Evolutionary conservation across 2,797 vertebrate species (phyloP).

Genomic region (Melanogrammus aeglefinus): DNA sequence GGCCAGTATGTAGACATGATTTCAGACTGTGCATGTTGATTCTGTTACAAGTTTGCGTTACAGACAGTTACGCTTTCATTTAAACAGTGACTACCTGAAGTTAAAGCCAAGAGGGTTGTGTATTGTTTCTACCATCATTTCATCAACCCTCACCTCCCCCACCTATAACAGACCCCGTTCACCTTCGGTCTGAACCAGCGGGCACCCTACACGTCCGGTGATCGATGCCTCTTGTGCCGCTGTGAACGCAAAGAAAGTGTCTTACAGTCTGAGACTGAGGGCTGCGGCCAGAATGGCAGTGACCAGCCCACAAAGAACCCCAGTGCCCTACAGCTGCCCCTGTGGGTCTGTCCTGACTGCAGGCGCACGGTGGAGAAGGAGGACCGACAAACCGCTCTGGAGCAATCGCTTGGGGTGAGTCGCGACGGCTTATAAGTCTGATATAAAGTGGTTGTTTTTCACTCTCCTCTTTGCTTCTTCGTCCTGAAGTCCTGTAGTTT

Average conservation of each 20-base stretch:
- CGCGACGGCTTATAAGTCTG: background rate
- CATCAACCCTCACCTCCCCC: background rate
- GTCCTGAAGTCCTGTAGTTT: background rate
- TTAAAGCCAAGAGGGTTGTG: background rate
- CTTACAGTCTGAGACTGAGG: slow-evolving; percentile 76
- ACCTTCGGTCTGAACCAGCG: slow-evolving; percentile 94
- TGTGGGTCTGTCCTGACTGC: slow-evolving; percentile 97
- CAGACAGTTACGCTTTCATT: background rate
- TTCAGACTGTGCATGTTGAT: background rate
- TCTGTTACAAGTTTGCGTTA: background rate
- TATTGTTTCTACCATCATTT: background rate
- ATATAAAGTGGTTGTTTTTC: background rate
- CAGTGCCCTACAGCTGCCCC: slow-evolving; percentile 88
- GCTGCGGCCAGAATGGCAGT: slow-evolving; percentile 78
- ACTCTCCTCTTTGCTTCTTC: background rate
- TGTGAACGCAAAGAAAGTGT: slow-evolving; percentile 88
- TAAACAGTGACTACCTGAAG: background rate
- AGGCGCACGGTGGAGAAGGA: slow-evolving; percentile 92
- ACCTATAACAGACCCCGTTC: slow-evolving; percentile 83
- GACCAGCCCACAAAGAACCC: slow-evolving; percentile 82
- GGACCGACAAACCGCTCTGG: slow-evolving; percentile 81
- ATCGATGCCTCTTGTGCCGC: slow-evolving; percentile 93
- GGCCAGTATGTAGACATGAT: background rate
- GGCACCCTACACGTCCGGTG: slow-evolving; percentile 88
- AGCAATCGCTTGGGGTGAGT: slow-evolving; percentile 86